Base-by-base conservation (phyloP, 2,888 invertebrate species). In the Hermodice carunculata region DNA sequence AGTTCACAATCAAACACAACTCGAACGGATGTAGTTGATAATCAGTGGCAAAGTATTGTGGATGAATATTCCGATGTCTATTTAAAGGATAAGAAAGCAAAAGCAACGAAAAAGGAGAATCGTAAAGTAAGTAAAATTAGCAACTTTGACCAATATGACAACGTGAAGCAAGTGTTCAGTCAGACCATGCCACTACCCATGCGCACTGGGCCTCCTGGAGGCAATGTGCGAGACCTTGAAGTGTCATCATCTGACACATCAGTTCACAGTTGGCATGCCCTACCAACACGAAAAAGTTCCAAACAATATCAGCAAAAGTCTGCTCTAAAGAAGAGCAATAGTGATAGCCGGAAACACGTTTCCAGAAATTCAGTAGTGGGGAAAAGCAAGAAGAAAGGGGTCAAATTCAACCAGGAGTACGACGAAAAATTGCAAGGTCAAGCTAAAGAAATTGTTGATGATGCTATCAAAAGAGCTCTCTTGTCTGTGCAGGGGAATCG, bases 91-190 rank as follows among this genome's bases (percentile, higher is more conserved):
- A 8, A 52, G 2, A 22, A 52, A 37, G 14, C 8, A 8, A 22
- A 49, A 17, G 28, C 26, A 2, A n/a, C 8, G 22, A 32, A 11
- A 40, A 52, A 28, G 26, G 42, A 42, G 14, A 31, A 37, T 28
- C 43, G 52, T 31, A 58, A 40, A 32, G 58, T 53, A n/a, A 64
- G 43, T 26, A 64, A 59, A 32, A 32, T 59, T 14, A 24, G 43
- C 40, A 42, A 61, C 43, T 34, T 59, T 58, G 53, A 51, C 17
- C 58, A 59, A 24, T 64, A 51, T 34, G 64, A 64, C 28, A 64
- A 59, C 32, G 64, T 64, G 28, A 58, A 49, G 64, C 64, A 64
- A 43, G 64, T 64, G 28, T 64, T 64, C 46, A 59, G 51, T 32
- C 37, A 43, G 43, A 59, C 52, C 37, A 64, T 64, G 59, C 51